These are phyloP conservation scores for Ispidina picta DNA, from an alignment of 2,797 vertebrate genomes.

Conservation along the genomic window DNA sequence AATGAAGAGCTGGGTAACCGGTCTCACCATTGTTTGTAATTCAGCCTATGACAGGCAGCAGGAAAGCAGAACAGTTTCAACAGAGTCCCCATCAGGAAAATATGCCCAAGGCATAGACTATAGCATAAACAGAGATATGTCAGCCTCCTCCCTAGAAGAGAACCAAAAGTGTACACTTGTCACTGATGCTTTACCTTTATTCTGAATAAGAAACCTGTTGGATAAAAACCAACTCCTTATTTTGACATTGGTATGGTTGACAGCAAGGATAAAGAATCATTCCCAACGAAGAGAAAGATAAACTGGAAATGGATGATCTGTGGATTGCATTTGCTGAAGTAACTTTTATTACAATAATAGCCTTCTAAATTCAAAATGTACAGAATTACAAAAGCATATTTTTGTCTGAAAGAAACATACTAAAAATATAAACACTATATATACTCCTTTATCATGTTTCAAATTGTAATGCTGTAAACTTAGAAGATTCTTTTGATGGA, in stretches of 20 bases:
- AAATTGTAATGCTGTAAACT: neutral
- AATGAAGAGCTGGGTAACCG: slow-evolving; percentile 30
- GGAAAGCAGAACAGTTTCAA: slow-evolving; percentile 2
- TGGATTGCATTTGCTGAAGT: neutral
- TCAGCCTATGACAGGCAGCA: neutral
- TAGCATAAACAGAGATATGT: neutral
- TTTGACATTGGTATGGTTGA: neutral
- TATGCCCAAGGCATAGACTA: neutral
- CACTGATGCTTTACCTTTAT: neutral
- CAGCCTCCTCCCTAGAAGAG: slow-evolving; percentile 3
- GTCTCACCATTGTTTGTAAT: slow-evolving; percentile 21
- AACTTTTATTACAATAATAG: neutral
- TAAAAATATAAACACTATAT: neutral
- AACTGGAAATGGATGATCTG: neutral
- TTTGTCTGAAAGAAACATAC: neutral
- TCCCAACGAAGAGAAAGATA: neutral
- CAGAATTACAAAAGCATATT: neutral
- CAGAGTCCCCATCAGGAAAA: slow-evolving; percentile 29
- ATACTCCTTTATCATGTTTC: neutral
- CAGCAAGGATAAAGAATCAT: neutral
- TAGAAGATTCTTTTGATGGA: neutral
- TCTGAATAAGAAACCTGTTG: neutral
- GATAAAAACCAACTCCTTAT: neutral
- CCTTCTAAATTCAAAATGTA: neutral
- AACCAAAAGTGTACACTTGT: neutral